Percentiles rank a stretch among this genome's conserved stretches.
These are phyloP conservation scores for Euphydryas editha DNA, from an alignment of 2,888 invertebrate species.

Conservation along the genomic window DNA sequence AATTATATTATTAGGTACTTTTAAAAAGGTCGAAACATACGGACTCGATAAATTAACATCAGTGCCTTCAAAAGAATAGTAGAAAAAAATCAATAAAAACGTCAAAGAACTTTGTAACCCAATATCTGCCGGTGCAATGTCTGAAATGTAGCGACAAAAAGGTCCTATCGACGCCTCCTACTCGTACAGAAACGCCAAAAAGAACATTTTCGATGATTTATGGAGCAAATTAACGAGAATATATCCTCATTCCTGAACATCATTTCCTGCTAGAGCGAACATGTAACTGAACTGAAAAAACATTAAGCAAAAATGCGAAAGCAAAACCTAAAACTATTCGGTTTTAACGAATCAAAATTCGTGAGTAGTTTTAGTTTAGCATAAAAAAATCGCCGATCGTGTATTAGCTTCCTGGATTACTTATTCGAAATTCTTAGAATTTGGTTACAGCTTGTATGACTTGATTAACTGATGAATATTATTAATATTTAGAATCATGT, in stretches of 20 bases:
- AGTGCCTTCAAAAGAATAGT: slow-evolving; percentile 16
- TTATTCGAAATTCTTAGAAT: no score
- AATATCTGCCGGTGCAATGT: slow-evolving; percentile 59
- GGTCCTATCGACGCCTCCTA: slow-evolving; percentile 58
- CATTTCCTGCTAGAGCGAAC: slow-evolving; percentile 82
- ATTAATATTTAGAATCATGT: no score
- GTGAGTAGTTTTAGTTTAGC: not conserved
- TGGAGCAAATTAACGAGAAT: slow-evolving; percentile 83
- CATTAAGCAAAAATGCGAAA: slow-evolving; percentile 58
- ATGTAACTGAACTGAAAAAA: slow-evolving; percentile 69
- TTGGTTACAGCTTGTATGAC: no score
- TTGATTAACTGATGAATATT: no score
- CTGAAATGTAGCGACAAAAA: slow-evolving; percentile 66
- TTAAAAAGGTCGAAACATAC: slow-evolving; percentile 19
- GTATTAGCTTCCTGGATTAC: not conserved
- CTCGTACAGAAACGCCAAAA: slow-evolving; percentile 61
- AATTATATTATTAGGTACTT: not conserved
- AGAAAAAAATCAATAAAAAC: slow-evolving; percentile 49
- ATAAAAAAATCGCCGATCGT: not conserved
- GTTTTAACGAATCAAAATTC: not conserved
- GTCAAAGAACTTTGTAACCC: slow-evolving; percentile 62
- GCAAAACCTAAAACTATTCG: slow-evolving; percentile 4
- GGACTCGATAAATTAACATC: slow-evolving; percentile 39
- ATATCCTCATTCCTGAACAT: slow-evolving; percentile 81
- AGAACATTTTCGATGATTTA: slow-evolving; percentile 82